A percentile compares a stretch with the other conserved stretches of the same genome.
Evolutionary conservation across 2,888 invertebrate species (phyloP).

Genomic region (Zygogramma bicolorata): DNA sequence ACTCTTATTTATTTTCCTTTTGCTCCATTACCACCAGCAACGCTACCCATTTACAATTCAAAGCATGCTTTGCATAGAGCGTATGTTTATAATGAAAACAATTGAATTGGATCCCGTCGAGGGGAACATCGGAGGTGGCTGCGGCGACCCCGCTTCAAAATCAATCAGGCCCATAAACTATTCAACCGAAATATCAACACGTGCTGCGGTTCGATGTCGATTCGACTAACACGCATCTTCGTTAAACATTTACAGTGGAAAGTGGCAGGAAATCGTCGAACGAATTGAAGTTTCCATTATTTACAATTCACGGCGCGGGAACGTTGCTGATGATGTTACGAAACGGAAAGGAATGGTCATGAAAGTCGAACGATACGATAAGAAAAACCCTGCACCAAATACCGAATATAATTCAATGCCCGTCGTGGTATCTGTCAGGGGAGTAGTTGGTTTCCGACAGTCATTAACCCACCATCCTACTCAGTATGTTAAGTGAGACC

Average conservation of each 20-base stretch:
- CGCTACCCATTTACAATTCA: slow-evolving; percentile 41
- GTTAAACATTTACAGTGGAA: slow-evolving; percentile 5
- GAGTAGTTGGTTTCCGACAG: too few species aligned
- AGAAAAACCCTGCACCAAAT: too few species aligned
- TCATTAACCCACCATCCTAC: too few species aligned
- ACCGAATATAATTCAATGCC: too few species aligned
- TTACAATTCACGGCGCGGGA: neutral
- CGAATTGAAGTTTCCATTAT: slow-evolving; percentile 2
- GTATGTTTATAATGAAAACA: slow-evolving; percentile 45
- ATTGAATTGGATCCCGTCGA: slow-evolving; percentile 35
- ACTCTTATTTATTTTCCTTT: slow-evolving; percentile 25
- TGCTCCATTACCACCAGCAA: slow-evolving; percentile 24
- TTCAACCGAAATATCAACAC: slow-evolving; percentile 59
- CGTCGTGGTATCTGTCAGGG: too few species aligned
- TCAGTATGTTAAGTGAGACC: too few species aligned
- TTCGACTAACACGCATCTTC: slow-evolving; percentile 59
- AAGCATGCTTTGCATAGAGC: slow-evolving; percentile 40
- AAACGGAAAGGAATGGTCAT: too few species aligned
- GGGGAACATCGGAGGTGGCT: slow-evolving; percentile 16
- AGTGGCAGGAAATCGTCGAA: neutral
- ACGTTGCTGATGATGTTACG: too few species aligned
- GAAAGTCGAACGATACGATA: too few species aligned
- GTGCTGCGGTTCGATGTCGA: slow-evolving; percentile 59
- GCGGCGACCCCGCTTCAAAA: slow-evolving; percentile 39
- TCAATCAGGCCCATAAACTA: slow-evolving; percentile 56